Conservation (phyloP, 1,140 invertebrate species). For the Zeugodacus cucurbitae region DNA sequence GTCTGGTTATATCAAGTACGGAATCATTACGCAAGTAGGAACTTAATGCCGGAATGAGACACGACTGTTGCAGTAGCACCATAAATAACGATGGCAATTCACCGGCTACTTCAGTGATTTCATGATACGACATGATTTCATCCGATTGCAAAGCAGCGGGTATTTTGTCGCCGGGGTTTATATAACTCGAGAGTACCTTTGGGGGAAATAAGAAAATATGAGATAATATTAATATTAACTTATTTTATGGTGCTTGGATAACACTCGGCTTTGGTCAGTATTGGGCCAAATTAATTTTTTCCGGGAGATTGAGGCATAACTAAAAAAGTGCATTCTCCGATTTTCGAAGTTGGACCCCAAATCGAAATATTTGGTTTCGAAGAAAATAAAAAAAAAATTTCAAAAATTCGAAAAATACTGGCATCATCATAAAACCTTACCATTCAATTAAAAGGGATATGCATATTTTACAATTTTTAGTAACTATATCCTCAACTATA, state of each 20-base stretch:
- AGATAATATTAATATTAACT: too few species aligned
- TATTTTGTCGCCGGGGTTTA: slow-evolving; percentile 79
- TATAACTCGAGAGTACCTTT: slow-evolving; percentile 88
- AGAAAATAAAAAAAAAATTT: not conserved
- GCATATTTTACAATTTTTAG: too few species aligned
- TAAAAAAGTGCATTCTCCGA: too few species aligned
- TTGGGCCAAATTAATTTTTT: too few species aligned
- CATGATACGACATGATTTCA: slow-evolving; percentile 59
- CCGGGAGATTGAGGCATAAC: too few species aligned
- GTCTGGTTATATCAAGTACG: slow-evolving; percentile 93
- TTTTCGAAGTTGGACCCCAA: too few species aligned
- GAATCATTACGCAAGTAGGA: slow-evolving; percentile 95
- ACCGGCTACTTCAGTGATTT: slow-evolving; percentile 63
- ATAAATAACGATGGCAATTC: slow-evolving; percentile 77
- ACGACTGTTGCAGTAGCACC: slow-evolving; percentile 82
- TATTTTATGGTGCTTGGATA: too few species aligned
- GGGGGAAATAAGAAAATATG: slow-evolving; percentile 54
- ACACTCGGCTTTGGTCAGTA: too few species aligned
- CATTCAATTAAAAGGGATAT: too few species aligned
- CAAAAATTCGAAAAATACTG: not conserved
- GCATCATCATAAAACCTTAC: too few species aligned
- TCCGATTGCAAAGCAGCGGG: slow-evolving; percentile 67
- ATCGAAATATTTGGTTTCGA: too few species aligned
- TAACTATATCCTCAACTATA: too few species aligned
- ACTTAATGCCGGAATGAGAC: slow-evolving; percentile 86